Evolutionary conservation across 2,113 vertebrate genomes (phyloP).

Genomic region (Carassius auratus): DNA sequence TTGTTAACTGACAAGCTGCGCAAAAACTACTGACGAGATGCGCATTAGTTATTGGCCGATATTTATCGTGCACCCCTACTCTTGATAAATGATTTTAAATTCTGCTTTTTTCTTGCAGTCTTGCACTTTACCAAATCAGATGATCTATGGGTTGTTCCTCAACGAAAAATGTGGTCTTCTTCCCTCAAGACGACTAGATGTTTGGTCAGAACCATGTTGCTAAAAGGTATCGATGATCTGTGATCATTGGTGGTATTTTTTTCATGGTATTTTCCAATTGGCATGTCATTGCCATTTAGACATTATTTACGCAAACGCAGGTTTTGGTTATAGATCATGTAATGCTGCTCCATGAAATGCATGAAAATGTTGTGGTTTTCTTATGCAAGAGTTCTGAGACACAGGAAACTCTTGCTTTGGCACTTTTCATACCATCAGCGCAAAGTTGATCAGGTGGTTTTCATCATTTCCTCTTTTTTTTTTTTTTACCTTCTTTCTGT

Average conservation of each 20-base stretch:
- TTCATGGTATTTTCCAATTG: neutral
- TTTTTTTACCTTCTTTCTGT: neutral
- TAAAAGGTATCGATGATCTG: slow-evolving; percentile 10
- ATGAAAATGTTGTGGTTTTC: neutral
- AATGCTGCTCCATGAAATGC: neutral
- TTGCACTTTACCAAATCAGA: slow-evolving; percentile 57
- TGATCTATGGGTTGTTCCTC: neutral
- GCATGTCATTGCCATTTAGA: neutral
- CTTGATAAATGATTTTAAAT: slow-evolving; percentile 1
- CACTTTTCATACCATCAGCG: slow-evolving; percentile 14
- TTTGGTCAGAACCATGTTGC: neutral
- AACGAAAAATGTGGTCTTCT: neutral
- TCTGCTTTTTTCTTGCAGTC: slow-evolving; percentile 20
- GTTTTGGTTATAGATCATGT: neutral
- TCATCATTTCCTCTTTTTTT: slow-evolving; percentile 4
- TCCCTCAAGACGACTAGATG: neutral
- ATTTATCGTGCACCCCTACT: neutral
- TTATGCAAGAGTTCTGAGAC: slow-evolving; percentile 13
- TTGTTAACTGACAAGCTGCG: too few species aligned
- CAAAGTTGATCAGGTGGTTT: neutral
- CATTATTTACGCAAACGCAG: neutral
- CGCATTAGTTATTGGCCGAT: too few species aligned
- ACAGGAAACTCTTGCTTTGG: slow-evolving; percentile 7
- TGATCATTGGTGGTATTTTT: neutral
- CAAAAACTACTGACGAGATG: too few species aligned